Base-by-base conservation (phyloP, 2,797 vertebrate genomes). In the Sebastes steindachneri region DNA sequence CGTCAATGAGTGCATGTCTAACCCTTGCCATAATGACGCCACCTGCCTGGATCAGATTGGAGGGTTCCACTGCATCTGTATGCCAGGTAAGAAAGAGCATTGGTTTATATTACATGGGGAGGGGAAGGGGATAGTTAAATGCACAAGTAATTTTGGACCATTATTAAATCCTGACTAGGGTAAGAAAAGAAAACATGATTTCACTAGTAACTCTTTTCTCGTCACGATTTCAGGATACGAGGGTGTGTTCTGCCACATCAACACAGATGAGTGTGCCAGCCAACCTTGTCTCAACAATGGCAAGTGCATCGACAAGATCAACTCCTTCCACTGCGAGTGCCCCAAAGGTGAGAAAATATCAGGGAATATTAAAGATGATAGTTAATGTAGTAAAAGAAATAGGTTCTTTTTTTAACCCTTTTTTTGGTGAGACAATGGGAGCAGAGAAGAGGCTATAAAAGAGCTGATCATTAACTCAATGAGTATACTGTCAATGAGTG, bases 31-130 rank as follows among this genome's bases (percentile, higher is more conserved):
- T 87, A 99, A 99, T 0, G 98, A 99, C 1, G 98, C 99, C 90
- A 99, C 98, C 71, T 99, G 99, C 74, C 92, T 99, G 59, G 99
- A 99, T 86, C 98, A 98, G 96, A 99, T 99, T 0, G 99, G 99
- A 72, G 97, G 97, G 59, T 99, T 99, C 93, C 97, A 98, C 81
- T 99, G 99, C 81, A 99, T 99, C 91, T 99, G 99, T 78, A 99
- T 99, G 98, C 98, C 98, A 0, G 98, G 98, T 99, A 83, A 2
- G 59, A 57, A 83, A 1, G 51, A 54, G 14, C 19, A 9, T 58
- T 7, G 21, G 6, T 41, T 77, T 35, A 48, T 29, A 41, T 60
- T 15, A 3, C 12, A 63, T 26, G 23, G 9, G 54, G 25, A 21
- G 15, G 9, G 26, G 4, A 59, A 33, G 17, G 25, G 35, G 9